These are phyloP conservation scores for Fulmarus glacialis DNA, from an alignment of 2,113 vertebrate genomes.

Conservation along the genomic window DNA sequence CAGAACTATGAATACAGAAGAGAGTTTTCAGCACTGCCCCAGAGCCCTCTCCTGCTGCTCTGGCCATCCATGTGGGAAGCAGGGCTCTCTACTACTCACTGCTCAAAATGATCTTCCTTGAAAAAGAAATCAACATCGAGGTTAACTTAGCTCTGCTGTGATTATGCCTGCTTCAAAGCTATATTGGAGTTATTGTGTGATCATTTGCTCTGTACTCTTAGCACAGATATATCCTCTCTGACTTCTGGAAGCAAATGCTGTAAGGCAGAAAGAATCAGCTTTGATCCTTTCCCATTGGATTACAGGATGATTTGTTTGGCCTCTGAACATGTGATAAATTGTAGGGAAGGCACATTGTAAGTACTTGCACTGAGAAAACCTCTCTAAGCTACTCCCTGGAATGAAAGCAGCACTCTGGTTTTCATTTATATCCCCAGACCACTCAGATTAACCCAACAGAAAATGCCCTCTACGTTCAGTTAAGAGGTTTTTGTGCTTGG, in stretches of 20 bases:
- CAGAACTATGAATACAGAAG: neutral
- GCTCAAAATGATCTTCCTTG: neutral
- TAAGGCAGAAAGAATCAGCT: slow-evolving; percentile 1
- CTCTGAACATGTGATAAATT: neutral
- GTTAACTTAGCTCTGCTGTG: neutral
- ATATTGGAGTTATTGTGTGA: neutral
- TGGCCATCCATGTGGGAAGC: neutral
- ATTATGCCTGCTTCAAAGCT: slow-evolving; percentile 1
- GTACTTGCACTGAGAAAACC: neutral
- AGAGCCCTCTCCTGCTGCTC: neutral
- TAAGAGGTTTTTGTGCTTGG: neutral
- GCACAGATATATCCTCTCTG: neutral
- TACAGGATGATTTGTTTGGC: slow-evolving; percentile 37
- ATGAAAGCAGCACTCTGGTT: neutral
- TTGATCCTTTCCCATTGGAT: slow-evolving; percentile 40
- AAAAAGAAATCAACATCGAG: neutral
- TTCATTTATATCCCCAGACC: neutral
- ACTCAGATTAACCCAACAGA: neutral
- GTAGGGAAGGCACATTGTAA: neutral
- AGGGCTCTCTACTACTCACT: neutral
- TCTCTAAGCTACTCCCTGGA: neutral
- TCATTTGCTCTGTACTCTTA: neutral
- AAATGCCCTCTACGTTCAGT: neutral
- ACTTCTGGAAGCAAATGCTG: neutral
- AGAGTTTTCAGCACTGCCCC: neutral